Evolutionary conservation across 2,888 invertebrate species (phyloP).

Genomic region (Acheta domesticus): DNA sequence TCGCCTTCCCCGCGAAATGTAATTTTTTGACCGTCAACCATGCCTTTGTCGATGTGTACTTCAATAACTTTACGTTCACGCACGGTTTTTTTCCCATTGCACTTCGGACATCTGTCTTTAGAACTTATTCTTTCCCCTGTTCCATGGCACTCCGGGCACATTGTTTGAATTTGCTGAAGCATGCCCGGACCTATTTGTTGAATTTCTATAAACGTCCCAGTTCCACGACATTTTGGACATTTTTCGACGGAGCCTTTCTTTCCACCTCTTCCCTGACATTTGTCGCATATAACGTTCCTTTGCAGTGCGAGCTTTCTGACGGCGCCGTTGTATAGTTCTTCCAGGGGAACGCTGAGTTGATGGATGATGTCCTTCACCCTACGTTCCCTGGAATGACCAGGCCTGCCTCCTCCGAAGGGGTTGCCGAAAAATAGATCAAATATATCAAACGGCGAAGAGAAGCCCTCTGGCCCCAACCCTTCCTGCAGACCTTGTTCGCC

Average conservation of each 20-base stretch:
- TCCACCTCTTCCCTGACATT: slow-evolving; percentile 93
- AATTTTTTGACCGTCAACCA: slow-evolving; percentile 21
- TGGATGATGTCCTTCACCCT: slow-evolving; percentile 91
- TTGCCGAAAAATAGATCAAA: slow-evolving; percentile 97
- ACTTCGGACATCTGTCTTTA: slow-evolving; percentile 19
- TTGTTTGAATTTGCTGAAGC: slow-evolving; percentile 45
- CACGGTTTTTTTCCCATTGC: slow-evolving; percentile 11
- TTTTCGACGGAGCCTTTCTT: slow-evolving; percentile 87
- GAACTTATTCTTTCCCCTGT: slow-evolving; percentile 9
- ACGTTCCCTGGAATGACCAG: slow-evolving; percentile 57
- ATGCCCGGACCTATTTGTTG: slow-evolving; percentile 71
- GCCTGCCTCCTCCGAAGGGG: slow-evolving; percentile 58
- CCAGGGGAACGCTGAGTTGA: slow-evolving; percentile 84
- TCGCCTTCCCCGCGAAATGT: slow-evolving; percentile 19
- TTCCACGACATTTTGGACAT: slow-evolving; percentile 83
- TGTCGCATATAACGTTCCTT: slow-evolving; percentile 92
- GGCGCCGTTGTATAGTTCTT: slow-evolving; percentile 91
- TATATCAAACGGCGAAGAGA: slow-evolving; percentile 89
- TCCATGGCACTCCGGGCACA: slow-evolving; percentile 12
- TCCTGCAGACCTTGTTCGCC: slow-evolving; percentile 96
- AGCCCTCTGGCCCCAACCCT: slow-evolving; percentile 69
- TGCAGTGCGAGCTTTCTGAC: slow-evolving; percentile 88
- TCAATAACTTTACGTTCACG: not conserved
- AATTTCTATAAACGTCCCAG: slow-evolving; percentile 75
- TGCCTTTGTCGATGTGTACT: not conserved